These are phyloP conservation scores for Radopholus similis DNA, from an alignment of 1,140 invertebrate species.

Conservation along the genomic window DNA sequence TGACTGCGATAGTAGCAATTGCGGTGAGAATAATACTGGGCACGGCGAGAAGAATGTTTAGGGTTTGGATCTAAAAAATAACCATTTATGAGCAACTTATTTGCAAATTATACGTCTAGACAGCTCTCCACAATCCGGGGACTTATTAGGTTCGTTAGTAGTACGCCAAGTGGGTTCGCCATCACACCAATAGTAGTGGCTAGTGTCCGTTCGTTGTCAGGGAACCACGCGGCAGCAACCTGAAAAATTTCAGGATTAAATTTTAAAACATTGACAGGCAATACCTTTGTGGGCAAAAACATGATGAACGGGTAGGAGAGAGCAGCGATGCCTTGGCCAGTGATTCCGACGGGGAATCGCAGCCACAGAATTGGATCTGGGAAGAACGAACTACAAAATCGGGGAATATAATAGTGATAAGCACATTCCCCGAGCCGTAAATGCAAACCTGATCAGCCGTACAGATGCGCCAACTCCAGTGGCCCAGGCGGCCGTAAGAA, in stretches of 20 bases:
- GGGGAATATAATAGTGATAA: not conserved
- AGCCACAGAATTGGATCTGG: not conserved
- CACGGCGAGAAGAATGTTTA: slow-evolving; percentile 50
- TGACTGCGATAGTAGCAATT: slow-evolving; percentile 49
- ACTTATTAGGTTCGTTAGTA: slow-evolving; percentile 53
- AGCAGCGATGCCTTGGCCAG: slow-evolving; percentile 57
- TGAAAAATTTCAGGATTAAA: slow-evolving; percentile 5
- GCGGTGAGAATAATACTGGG: slow-evolving; percentile 45
- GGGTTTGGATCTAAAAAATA: not conserved
- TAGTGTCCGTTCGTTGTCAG: slow-evolving; percentile 53
- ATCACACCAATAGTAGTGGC: slow-evolving; percentile 58
- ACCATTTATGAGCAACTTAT: not conserved
- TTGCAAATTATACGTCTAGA: not conserved
- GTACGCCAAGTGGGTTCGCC: slow-evolving; percentile 56
- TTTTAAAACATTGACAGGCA: slow-evolving; percentile 3
- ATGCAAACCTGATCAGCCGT: slow-evolving; percentile 32
- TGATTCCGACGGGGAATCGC: slow-evolving; percentile 54
- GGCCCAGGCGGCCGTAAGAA: slow-evolving; percentile 45
- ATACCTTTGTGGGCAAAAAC: slow-evolving; percentile 57
- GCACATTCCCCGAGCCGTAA: not conserved
- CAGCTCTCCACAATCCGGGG: slow-evolving; percentile 42
- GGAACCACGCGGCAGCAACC: slow-evolving; percentile 59
- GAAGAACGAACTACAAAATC: slow-evolving; percentile 46
- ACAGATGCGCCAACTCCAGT: slow-evolving; percentile 45
- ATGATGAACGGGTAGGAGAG: slow-evolving; percentile 59